Evolutionary conservation across 2,113 vertebrate species (phyloP).

Genomic region (Pedionomus torquatus): DNA sequence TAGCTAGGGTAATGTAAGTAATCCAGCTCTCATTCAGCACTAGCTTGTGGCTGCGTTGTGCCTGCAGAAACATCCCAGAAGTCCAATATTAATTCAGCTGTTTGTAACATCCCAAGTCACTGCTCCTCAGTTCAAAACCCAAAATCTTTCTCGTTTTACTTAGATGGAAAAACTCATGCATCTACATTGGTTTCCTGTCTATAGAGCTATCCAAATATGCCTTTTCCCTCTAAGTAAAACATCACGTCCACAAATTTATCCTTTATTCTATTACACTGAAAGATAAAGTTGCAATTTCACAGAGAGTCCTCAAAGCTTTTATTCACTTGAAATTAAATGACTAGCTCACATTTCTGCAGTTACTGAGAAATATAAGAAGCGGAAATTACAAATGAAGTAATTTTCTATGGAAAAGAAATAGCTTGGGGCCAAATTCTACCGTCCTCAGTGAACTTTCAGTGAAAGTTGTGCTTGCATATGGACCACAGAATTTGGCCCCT

Average conservation of each 20-base stretch:
- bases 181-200: constrained; percentile 14
- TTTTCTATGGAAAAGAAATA: constrained; percentile 57
- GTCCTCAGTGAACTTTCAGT: constrained; percentile 49
- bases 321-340: constrained; percentile 2
- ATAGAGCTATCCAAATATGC: not conserved
- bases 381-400: constrained; percentile 70
- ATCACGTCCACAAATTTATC: constrained; percentile 41
- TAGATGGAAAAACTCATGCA: not conserved
- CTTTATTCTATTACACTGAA: not conserved
- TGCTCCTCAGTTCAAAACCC: not conserved
- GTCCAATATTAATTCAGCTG: constrained; percentile 9
- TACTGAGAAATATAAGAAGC: constrained; percentile 66
- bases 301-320: constrained; percentile 13
- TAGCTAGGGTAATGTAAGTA: not conserved
- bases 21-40: not conserved
- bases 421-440: not conserved
- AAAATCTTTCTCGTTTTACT: constrained; percentile 18
- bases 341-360: constrained; percentile 61
- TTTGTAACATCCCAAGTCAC: not conserved
- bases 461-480: constrained; percentile 55
- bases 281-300: constrained; percentile 39
- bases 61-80: not conserved
- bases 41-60: not conserved
- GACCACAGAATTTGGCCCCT: constrained; percentile 53
- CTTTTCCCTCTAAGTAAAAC: not conserved